These are phyloP conservation scores for Platyscapa corneri DNA, from an alignment of 1,140 invertebrate genomes.

Conservation along the genomic window DNA sequence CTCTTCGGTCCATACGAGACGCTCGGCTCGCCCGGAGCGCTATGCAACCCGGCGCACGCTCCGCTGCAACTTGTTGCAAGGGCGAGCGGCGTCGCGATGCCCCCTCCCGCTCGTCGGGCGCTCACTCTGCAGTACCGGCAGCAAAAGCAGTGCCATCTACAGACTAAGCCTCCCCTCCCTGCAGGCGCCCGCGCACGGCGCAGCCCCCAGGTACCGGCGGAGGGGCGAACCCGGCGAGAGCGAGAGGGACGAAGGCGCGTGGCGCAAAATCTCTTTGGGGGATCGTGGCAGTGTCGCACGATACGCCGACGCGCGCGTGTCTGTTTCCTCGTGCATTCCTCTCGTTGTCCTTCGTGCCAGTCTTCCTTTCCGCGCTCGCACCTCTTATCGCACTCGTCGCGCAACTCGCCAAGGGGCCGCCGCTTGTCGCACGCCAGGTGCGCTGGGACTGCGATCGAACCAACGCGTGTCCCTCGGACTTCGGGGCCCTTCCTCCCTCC, in stretches of 20 bases:
- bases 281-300: constrained; percentile 61
- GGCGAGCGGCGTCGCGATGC: constrained; percentile 4
- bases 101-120: not conserved
- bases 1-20: not conserved
- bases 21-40: not conserved
- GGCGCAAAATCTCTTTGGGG: constrained; percentile 43
- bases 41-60: constrained; percentile 38
- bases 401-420: not conserved
- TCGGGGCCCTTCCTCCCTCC: too few relatives aligned
- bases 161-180: constrained; percentile 24
- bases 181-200: not conserved
- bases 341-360: not conserved
- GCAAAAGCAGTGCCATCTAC: constrained; percentile 56
- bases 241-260: constrained; percentile 36
- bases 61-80: constrained; percentile 61
- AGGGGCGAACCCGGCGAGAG: constrained; percentile 21
- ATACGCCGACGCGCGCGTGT: constrained; percentile 55
- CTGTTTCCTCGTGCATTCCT: not conserved
- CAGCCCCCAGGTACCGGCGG: constrained; percentile 34
- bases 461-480: too few relatives aligned
- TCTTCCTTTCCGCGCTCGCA: too few relatives aligned
- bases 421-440: too few relatives aligned
- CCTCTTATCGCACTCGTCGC: not conserved
- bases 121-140: not conserved
- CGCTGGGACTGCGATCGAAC: too few relatives aligned